Evolutionary conservation across 1,140 invertebrate species (phyloP), one percentile per base, ranked within the genome.

Genomic region (Pachypeltis micranthus): DNA sequence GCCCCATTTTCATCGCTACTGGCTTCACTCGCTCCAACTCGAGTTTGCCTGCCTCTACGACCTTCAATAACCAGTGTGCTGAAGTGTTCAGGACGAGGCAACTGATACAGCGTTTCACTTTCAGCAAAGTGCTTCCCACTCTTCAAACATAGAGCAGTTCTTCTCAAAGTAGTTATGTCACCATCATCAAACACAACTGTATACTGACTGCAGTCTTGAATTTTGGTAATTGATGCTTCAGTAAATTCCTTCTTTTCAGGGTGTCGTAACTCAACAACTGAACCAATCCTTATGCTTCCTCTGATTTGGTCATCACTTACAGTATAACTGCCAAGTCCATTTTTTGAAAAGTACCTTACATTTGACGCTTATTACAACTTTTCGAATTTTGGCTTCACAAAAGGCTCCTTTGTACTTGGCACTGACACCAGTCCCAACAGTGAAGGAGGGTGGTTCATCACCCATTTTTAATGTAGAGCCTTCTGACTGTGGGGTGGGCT

Each of bases 111-210:
- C 1, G 91, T 94, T 76, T 97, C 94, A 78, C 93, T 95, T 73
- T 97, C 93, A 68, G 96, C 93, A 78, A 98, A 99, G 78, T 99
- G 96, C 70, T 94, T 80, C 1, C 94, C 95, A 75, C 94, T 96
- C 75, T 99, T 98, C 1, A 98, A 77, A 74, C 94, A 97, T n/a
- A 99, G 77, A 2, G 96, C 94, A 12, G 91, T 95, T 65, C 96
- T 80, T 64, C 93, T 80, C 12, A 99, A 76, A 2, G 93, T 96
- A 27, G 92, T 93, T 63, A 98, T 96, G 73, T 99, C 96, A 2
- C 96, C 96, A 80, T 99, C 96, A 81, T 99, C 94, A 80, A 99
- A 99, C 1, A 98, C 95, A 86, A 99, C 96, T 67, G 94, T 98
- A 71, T 99, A 99, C 72, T 94, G 93, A 72, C 93, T 97, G 70